These are phyloP conservation scores for Oligia fasciuncula DNA, from an alignment of 2,888 invertebrate species.

Conservation along the genomic window DNA sequence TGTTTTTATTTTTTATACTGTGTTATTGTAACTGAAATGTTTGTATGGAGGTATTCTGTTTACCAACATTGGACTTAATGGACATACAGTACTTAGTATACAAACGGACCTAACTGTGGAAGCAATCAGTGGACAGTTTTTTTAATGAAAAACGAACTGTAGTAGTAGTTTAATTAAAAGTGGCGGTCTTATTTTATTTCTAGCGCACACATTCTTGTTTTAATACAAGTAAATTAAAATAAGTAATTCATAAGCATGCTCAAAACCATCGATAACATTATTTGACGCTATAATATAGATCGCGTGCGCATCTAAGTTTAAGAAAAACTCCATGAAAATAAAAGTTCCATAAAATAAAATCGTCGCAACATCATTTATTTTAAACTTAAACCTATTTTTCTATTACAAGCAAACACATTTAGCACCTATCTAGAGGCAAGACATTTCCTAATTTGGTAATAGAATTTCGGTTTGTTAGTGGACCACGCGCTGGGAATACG, in stretches of 20 bases:
- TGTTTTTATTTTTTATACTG: conserved; percentile 75
- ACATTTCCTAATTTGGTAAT: conserved; percentile 85
- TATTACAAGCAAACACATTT: conserved; percentile 54
- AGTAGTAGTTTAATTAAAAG: conserved; percentile 19
- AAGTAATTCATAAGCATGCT: background rate
- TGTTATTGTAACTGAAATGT: conserved; percentile 69
- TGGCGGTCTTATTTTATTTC: background rate
- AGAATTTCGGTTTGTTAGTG: conserved; percentile 87
- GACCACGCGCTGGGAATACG: conserved; percentile 83
- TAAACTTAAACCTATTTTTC: conserved; percentile 52
- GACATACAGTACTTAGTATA: conserved; percentile 53
- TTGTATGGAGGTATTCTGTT: conserved; percentile 64
- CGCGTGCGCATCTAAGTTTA: background rate
- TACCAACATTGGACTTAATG: conserved; percentile 62
- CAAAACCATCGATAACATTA: background rate
- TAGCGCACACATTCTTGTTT: background rate
- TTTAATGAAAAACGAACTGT: conserved; percentile 31
- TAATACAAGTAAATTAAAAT: background rate
- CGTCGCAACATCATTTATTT: background rate
- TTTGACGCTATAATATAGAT: background rate
- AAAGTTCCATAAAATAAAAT: background rate
- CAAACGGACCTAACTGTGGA: conserved; percentile 23
- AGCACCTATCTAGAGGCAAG: conserved; percentile 73
- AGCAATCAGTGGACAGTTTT: conserved; percentile 35
- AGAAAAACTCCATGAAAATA: background rate